Conservation (phyloP, 2,113 vertebrate genomes). For the Vireo altiloquus region DNA sequence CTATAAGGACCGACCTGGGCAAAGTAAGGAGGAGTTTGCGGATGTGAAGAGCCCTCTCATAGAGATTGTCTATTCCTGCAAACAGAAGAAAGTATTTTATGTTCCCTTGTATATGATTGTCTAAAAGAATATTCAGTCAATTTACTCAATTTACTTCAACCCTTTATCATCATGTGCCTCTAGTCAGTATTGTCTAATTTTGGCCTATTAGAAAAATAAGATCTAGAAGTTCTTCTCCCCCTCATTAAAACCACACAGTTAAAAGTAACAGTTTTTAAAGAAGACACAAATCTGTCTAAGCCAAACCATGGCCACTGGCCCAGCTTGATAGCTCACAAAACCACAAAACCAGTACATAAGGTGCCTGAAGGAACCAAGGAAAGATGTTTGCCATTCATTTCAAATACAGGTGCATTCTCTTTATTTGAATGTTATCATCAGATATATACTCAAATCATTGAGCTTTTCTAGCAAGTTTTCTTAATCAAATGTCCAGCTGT, state of each 20-base stretch:
- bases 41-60: slow-evolving; percentile 94
- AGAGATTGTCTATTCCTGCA: slow-evolving; percentile 95
- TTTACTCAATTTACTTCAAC: background rate
- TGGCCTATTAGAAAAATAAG: background rate
- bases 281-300: background rate
- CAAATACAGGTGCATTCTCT: background rate
- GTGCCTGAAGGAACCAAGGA: background rate
- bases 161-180: background rate
- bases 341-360: background rate
- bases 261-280: background rate
- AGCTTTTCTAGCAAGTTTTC: background rate
- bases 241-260: background rate
- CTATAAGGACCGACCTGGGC: slow-evolving; percentile 91
- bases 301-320: background rate
- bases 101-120: background rate
- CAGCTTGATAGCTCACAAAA: background rate
- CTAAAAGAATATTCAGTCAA: background rate
- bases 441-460: background rate
- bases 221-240: background rate
- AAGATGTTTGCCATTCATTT: background rate
- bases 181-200: background rate
- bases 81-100: slow-evolving; percentile 25
- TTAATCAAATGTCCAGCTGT: background rate
- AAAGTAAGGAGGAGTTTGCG: slow-evolving; percentile 93
- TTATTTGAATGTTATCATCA: background rate